Conservation (phyloP, 2,888 invertebrate genomes). For the Pegoplata infirma region DNA sequence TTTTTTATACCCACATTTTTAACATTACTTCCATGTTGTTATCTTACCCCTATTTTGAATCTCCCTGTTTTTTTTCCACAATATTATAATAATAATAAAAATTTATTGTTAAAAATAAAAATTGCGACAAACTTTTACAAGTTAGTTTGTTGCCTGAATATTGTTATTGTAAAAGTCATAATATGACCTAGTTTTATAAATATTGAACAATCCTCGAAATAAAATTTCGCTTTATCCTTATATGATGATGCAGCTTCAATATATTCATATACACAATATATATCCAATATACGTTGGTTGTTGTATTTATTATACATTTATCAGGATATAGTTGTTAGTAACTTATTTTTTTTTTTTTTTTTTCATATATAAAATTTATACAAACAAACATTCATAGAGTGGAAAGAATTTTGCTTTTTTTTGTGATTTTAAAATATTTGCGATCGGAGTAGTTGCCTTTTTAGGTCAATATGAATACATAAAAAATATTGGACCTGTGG, state of each 20-base stretch:
- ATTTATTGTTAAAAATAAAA: slow-evolving; percentile 17
- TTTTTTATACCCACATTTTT: no score
- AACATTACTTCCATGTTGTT: no score
- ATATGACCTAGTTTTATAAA: slow-evolving; percentile 54
- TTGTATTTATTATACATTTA: slow-evolving; percentile 7
- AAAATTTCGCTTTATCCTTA: slow-evolving; percentile 29
- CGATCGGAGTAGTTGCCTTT: no score
- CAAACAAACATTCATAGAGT: no score
- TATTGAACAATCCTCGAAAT: slow-evolving; percentile 34
- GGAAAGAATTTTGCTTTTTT: no score
- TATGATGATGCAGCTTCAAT: slow-evolving; percentile 16
- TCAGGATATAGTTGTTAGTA: slow-evolving; percentile 2
- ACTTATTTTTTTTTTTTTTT: no score
- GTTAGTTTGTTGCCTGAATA: slow-evolving; percentile 22
- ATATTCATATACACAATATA: slow-evolving; percentile 37
- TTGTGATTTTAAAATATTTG: no score
- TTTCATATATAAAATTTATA: no score
- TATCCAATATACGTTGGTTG: slow-evolving; percentile 18
- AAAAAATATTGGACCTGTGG: no score
- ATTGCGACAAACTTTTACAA: slow-evolving; percentile 48
- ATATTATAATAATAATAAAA: not conserved
- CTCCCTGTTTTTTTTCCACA: no score
- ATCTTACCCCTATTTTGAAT: no score
- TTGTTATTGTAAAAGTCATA: slow-evolving; percentile 31
- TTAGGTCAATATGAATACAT: no score